Evolutionary conservation across 2,797 vertebrate species (phyloP).

Genomic region (Melanotaenia nigrans): DNA sequence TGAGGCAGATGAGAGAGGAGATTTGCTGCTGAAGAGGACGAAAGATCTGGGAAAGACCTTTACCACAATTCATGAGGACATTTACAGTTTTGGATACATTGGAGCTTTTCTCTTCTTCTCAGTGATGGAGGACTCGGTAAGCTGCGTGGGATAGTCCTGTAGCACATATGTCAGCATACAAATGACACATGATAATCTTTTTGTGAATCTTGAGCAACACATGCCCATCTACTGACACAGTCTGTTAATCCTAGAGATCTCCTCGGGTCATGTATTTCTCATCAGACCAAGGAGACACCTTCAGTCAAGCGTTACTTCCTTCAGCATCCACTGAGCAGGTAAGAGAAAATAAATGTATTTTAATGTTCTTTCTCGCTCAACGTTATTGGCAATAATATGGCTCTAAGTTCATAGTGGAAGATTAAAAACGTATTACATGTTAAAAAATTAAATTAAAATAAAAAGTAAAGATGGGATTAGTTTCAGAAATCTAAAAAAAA

Average conservation of each 20-base stretch:
- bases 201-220: not conserved
- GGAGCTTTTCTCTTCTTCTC: constrained; percentile 86
- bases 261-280: constrained; percentile 86
- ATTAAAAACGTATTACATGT: too few relatives aligned
- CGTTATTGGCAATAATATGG: not conserved
- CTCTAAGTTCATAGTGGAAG: not conserved
- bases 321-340: constrained; percentile 86
- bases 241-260: constrained; percentile 69
- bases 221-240: not conserved
- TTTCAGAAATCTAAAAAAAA: too few relatives aligned
- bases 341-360: constrained; percentile 5
- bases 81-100: constrained; percentile 86
- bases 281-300: constrained; percentile 82
- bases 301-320: constrained; percentile 83
- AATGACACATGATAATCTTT: not conserved
- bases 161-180: not conserved
- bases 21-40: constrained; percentile 80
- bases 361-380: not conserved
- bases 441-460: too few relatives aligned
- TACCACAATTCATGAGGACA: constrained; percentile 77
- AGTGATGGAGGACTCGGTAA: constrained; percentile 82
- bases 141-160: not conserved
- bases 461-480: too few relatives aligned
- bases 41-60: constrained; percentile 82
- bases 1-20: constrained; percentile 78